Evolutionary conservation across 2,797 vertebrate species (phyloP).

Genomic region (Thripadectes ignobilis): DNA sequence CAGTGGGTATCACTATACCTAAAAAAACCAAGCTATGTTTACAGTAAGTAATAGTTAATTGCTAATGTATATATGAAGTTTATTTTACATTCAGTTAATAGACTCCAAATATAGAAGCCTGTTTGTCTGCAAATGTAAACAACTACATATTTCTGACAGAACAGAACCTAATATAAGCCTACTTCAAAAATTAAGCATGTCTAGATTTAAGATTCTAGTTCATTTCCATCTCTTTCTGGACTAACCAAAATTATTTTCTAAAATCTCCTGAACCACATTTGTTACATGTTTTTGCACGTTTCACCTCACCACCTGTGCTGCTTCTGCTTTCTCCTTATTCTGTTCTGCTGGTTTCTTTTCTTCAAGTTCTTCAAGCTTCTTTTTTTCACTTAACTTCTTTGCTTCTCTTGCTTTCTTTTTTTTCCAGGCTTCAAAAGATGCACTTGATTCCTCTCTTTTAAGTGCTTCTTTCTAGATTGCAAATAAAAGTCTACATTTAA

Average conservation of each 20-base stretch:
- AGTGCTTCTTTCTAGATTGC: conserved; percentile 78
- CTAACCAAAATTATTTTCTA: neutral
- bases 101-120: neutral
- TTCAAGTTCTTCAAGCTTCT: conserved; percentile 74
- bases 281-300: neutral
- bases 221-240: neutral
- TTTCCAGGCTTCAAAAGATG: conserved; percentile 91
- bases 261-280: neutral
- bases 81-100: neutral
- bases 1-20: neutral
- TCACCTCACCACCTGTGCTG: conserved; percentile 80
- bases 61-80: neutral
- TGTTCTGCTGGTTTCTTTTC: conserved; percentile 79
- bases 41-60: neutral
- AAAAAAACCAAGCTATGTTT: neutral
- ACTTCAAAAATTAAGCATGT: neutral
- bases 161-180: neutral
- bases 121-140: neutral
- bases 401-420: conserved; percentile 83
- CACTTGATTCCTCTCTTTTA: conserved; percentile 85
- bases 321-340: conserved; percentile 78
- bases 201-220: neutral
- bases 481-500: neutral
- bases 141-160: neutral
- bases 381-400: conserved; percentile 78